Conservation (phyloP, 1,140 invertebrate genomes). For the Mactra quadrangularis region DNA sequence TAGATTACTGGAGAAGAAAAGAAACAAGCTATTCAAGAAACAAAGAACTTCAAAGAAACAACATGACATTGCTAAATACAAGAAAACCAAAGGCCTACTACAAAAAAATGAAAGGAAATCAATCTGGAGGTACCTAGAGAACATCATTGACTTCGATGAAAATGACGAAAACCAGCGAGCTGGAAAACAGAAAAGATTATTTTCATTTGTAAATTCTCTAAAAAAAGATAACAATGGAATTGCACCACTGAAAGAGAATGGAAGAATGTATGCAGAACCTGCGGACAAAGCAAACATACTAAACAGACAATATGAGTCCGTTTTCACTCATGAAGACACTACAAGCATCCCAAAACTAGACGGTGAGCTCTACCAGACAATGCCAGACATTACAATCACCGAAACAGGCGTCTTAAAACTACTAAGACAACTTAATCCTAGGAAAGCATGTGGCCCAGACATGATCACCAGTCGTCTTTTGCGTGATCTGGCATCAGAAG, state of each 20-base stretch:
- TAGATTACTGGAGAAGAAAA: background rate
- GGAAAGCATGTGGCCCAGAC: constrained; percentile 53
- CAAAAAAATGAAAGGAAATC: background rate
- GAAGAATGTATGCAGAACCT: constrained; percentile 19
- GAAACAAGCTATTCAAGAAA: background rate
- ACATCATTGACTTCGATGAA: constrained; percentile 10
- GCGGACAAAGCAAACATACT: constrained; percentile 30
- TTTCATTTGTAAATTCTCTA: constrained; percentile 39
- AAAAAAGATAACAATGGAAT: constrained; percentile 36
- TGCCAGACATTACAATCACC: constrained; percentile 39
- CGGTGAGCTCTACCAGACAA: background rate
- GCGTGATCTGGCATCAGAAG: constrained; percentile 19
- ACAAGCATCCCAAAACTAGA: background rate
- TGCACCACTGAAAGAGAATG: constrained; percentile 44
- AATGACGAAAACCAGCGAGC: constrained; percentile 1
- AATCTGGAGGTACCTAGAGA: constrained; percentile 15
- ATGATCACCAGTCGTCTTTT: constrained; percentile 24
- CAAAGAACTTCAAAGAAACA: background rate
- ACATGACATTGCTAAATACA: background rate
- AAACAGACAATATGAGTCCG: too few relatives aligned
- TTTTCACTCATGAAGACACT: too few relatives aligned
- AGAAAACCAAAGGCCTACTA: background rate
- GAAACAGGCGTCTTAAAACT: constrained; percentile 25
- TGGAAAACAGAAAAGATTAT: constrained; percentile 29
- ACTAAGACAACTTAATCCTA: constrained; percentile 33